Base-by-base conservation (phyloP, 2,113 vertebrate species). In the Anoplopoma fimbria region DNA sequence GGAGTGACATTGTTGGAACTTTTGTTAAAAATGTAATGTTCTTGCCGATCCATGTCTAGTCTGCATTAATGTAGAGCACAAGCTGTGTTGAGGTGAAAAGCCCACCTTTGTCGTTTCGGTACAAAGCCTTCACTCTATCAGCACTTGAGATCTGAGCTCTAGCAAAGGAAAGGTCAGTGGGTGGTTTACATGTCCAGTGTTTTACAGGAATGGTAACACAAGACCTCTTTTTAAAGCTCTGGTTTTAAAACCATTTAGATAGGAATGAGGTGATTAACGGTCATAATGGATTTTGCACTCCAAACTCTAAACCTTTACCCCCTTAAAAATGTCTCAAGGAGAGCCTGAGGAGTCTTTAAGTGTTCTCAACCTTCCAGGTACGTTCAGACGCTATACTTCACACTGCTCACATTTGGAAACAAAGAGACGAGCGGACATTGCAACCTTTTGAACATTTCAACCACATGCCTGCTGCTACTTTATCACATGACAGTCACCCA, bases 261-360 rank as follows among this genome's bases (percentile, higher is more conserved):
- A 69, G 84, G 75, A 87, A 89, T 85, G 71, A 86, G 29, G 47
- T 79, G 88, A 92, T 86, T 77, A 85, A 75, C 23, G 7, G 8
- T 13, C 40, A 6, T 67, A 89, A 81, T 86, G 61, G 82, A 25
- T 69, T 76, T 77, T 58, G 25, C 53, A 71, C 76, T 77, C 57
- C 68, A 49, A 79, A 53, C 65, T 42, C 25, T 49, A 49, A 81
- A 77, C 57, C 55, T 34, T 34, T 71, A n/a, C 40, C 73, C 49
- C 49, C 29, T 73, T 75, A 34, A 38, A 81, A 73, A 71, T 31
- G 27, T 83, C 65, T 55, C 58, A 61, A 27, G 62, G 25, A 63
- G 34, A 83, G n/a, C 13, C 47, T 63, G 45, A 75, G 58, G 65
- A 81, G 58, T 75, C 51, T 63, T 31, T 25, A 70, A 72, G 31